Base-by-base conservation (phyloP, 2,113 vertebrate species). In the Emydura subglobosa region DNA sequence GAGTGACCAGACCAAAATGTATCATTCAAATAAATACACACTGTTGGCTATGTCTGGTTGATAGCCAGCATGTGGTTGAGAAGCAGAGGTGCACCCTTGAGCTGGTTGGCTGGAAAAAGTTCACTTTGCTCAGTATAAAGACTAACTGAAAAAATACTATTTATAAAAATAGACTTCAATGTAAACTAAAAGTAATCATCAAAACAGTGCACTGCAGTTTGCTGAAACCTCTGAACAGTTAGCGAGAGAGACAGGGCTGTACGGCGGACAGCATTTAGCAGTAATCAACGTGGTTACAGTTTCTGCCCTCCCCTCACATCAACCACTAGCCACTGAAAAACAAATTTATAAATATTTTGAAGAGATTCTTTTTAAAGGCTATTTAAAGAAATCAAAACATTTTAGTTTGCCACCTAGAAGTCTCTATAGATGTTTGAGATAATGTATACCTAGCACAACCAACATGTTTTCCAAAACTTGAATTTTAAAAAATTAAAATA, bases 381-480 rank as follows among this genome's bases (percentile, higher is more conserved):
- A 83, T 85, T 89, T 96, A 89, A 93, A 59, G 83, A 91, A 86
- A 86, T 79, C 39, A 88, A 95, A 44, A 3, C n/a, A 85, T 34
- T 94, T 81, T 19, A 61, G 39, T 16, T 84, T 39, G 61, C 25
- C 11, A 29, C 39, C 50, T 42, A 39, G 22, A 42, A 80, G 42
- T 59, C 79, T 61, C 81, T 61, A 9, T 50, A 51, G 44, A 80
- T n/a, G 19, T 0, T 79, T 19, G 42, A 57, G 49, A 87, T 47
- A 2, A 2, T 83, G 49, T 88, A 89, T 42, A 93, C 1, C 61
- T 27, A 91, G 39, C 4, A 47, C 10, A 85, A 90, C 1, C 12
- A 88, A 24, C 1, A 10, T 3, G 5, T 16, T 94, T 87, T 44
- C 44, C 34, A 27, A 92, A 88, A 2, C 1, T 87, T 53, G 53